phyloP scores from a whole-genome alignment of 1,140 invertebrate species.

The Megalonaias nervosa region DNA sequence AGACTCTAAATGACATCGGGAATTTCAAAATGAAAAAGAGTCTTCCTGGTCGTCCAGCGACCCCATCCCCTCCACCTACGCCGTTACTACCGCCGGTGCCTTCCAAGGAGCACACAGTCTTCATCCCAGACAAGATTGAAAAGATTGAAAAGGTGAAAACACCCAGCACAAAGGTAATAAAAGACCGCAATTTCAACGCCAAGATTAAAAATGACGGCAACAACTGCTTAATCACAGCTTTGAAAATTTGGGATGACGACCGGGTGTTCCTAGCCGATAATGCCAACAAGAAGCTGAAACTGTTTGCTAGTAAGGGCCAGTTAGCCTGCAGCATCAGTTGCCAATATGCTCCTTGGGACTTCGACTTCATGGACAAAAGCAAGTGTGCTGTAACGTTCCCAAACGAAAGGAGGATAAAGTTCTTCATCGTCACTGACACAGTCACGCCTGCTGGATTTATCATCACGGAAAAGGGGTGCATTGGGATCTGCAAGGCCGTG shows the following conservation, averaged over 20 bases:
- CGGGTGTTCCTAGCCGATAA: slow-evolving; percentile 28
- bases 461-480: slow-evolving; percentile 1
- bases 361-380: slow-evolving; percentile 32
- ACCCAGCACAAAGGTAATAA: not conserved
- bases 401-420: slow-evolving; percentile 29
- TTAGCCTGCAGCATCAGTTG: slow-evolving; percentile 5
- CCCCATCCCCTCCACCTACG: slow-evolving; percentile 30
- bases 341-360: slow-evolving; percentile 28
- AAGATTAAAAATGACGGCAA: slow-evolving; percentile 31
- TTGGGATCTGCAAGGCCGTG: slow-evolving; percentile 22
- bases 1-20: slow-evolving; percentile 16
- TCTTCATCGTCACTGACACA: slow-evolving; percentile 22
- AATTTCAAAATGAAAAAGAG: slow-evolving; percentile 30
- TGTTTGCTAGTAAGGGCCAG: slow-evolving; percentile 30
- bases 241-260: slow-evolving; percentile 31
- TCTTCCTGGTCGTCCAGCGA: slow-evolving; percentile 12
- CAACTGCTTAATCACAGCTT: slow-evolving; percentile 31
- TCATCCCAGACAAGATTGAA: slow-evolving; percentile 15
- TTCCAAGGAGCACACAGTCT: too few relatives aligned
- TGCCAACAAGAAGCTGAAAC: slow-evolving; percentile 19
- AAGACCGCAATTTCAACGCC: slow-evolving; percentile 25
- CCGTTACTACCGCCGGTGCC: not conserved
- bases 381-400: slow-evolving; percentile 32
- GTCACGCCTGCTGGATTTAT: slow-evolving; percentile 23
- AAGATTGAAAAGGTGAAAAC: slow-evolving; percentile 12